These are phyloP conservation scores for Smittia sp. DNA, from an alignment of 2,888 invertebrate species.

Conservation along the genomic window DNA sequence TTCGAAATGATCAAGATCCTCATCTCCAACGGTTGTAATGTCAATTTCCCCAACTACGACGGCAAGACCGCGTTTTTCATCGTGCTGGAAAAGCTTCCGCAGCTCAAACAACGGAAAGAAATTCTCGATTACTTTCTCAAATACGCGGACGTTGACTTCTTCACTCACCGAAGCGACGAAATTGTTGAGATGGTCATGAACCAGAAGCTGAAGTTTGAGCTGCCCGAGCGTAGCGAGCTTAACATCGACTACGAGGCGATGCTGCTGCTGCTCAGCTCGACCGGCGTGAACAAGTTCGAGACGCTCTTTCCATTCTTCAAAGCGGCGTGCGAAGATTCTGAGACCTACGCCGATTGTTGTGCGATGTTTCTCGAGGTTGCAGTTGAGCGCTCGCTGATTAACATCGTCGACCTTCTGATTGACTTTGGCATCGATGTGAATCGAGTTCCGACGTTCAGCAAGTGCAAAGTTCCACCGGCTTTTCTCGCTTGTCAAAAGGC, in stretches of 20 bases:
- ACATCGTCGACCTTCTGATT: conserved; percentile 38
- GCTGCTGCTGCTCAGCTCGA: not conserved
- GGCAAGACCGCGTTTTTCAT: conserved; percentile 22
- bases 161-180: conserved; percentile 27
- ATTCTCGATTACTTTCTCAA: conserved; percentile 23
- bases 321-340: not conserved
- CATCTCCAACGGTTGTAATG: conserved; percentile 26
- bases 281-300: conserved; percentile 20
- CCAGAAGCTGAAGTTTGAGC: conserved; percentile 23
- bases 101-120: conserved; percentile 28
- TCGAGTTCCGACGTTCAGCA: not conserved
- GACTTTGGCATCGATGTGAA: conserved; percentile 21
- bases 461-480: conserved; percentile 23
- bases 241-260: conserved; percentile 22
- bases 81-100: conserved; percentile 24
- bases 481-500: conserved; percentile 25
- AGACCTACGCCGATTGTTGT: conserved; percentile 13
- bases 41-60: conserved; percentile 27
- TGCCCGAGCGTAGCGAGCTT: not conserved
- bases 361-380: conserved; percentile 28
- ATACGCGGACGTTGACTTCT: conserved; percentile 22
- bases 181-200: conserved; percentile 37
- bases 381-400: conserved; percentile 10
- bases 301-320: conserved; percentile 18
- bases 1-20: conserved; percentile 37